These are phyloP conservation scores for Baccha elongata DNA, from an alignment of 2,888 invertebrate genomes.

Conservation along the genomic window DNA sequence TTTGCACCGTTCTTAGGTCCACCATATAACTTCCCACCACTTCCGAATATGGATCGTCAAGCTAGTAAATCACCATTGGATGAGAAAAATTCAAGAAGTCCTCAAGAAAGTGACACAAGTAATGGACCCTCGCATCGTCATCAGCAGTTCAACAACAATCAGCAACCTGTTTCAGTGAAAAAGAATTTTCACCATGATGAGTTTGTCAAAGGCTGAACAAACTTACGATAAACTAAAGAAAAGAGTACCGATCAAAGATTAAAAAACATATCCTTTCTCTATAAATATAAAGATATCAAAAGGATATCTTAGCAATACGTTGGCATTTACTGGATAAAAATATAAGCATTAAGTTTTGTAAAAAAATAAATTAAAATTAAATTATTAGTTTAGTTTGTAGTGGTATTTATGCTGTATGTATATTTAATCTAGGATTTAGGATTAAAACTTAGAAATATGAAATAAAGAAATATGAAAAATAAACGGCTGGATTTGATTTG, in stretches of 20 bases:
- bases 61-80: conserved; percentile 74
- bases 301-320: conserved; percentile 63
- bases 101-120: conserved; percentile 69
- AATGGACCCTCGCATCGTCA: conserved; percentile 66
- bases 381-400: conserved; percentile 54
- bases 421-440: conserved; percentile 67
- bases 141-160: conserved; percentile 49
- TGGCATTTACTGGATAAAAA: conserved; percentile 68
- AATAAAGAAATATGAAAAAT: conserved; percentile 60
- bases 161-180: conserved; percentile 50
- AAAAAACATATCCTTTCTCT: conserved; percentile 61
- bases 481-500: too few relatives aligned
- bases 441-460: conserved; percentile 57
- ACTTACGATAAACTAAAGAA: too few relatives aligned
- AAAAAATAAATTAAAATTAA: conserved; percentile 39
- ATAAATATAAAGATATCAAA: conserved; percentile 43
- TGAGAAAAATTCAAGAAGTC: conserved; percentile 58
- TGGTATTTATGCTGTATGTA: conserved; percentile 64
- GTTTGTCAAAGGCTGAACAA: conserved; percentile 61
- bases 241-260: conserved; percentile 9
- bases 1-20: conserved; percentile 87
- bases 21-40: conserved; percentile 75
- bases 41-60: conserved; percentile 75
- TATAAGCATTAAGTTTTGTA: conserved; percentile 68
- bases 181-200: conserved; percentile 65